phyloP scores from a whole-genome alignment of 2,888 invertebrate genomes.

The Orgyia antiqua region DNA sequence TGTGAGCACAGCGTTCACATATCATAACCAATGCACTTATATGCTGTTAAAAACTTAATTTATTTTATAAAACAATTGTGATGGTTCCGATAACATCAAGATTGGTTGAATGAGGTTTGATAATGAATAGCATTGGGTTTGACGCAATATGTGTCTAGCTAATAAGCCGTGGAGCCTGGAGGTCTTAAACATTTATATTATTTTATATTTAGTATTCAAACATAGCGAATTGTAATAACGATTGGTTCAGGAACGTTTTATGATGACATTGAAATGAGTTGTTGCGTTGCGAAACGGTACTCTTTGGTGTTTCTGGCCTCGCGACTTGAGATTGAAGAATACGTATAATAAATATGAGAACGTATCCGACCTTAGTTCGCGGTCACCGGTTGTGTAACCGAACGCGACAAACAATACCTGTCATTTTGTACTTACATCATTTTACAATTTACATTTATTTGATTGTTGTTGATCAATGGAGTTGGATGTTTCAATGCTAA shows the following conservation, averaged over 20 bases:
- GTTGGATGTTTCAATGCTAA: too few species aligned
- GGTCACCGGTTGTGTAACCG: conserved; percentile 69
- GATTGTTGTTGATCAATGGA: conserved; percentile 1
- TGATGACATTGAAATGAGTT: conserved; percentile 69
- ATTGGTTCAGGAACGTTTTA: conserved; percentile 42
- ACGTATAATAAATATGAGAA: conserved; percentile 75
- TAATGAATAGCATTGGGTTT: conserved; percentile 5
- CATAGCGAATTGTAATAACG: conserved; percentile 9
- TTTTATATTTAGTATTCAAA: conserved; percentile 3
- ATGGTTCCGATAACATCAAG: conserved; percentile 10
- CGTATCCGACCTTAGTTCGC: conserved; percentile 72
- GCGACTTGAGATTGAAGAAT: conserved; percentile 69
- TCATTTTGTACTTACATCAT: conserved; percentile 45
- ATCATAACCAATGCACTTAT: conserved; percentile 10
- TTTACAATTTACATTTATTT: conserved; percentile 29
- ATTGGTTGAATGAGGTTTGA: conserved; percentile 11
- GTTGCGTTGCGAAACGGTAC: conserved; percentile 70
- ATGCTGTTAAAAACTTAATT: conserved; percentile 6
- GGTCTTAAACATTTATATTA: conserved; percentile 4
- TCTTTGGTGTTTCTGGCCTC: conserved; percentile 49
- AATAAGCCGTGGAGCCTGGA: conserved; percentile 4
- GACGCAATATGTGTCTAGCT: conserved; percentile 5
- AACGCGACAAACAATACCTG: conserved; percentile 64
- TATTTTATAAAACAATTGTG: conserved; percentile 6
- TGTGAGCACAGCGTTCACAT: conserved; percentile 18